A percentile compares a stretch with the other conserved stretches of the same genome.
Conservation (phyloP, 1,140 invertebrate species). For the Caenorhabditis brenneri region DNA sequence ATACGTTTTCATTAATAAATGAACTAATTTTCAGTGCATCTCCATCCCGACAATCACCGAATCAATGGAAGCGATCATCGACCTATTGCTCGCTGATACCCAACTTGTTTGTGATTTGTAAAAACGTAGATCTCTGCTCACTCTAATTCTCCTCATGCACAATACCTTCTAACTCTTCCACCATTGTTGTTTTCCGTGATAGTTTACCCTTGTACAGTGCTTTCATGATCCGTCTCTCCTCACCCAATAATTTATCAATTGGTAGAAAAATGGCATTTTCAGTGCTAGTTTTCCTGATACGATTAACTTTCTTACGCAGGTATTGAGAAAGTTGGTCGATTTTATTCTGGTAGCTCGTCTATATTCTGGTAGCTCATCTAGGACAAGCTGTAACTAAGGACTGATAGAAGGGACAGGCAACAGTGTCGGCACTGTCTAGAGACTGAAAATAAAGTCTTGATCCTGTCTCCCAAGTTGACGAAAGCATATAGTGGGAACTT, state of each 20-base stretch:
- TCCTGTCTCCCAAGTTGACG: no score
- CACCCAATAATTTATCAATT: neutral
- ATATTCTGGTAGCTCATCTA: no score
- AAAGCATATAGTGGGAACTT: no score
- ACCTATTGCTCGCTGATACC: no score
- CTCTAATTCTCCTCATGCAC: constrained; percentile 4
- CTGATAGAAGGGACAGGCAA: no score
- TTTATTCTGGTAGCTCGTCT: constrained; percentile 16
- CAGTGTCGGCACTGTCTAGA: no score
- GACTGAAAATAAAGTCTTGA: no score
- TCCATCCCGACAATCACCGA: no score
- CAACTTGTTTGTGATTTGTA: constrained; percentile 37
- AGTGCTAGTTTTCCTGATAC: neutral
- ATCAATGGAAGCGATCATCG: no score
- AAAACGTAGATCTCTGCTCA: neutral
- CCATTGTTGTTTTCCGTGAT: neutral
- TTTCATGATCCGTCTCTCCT: neutral
- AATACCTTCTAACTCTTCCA: neutral
- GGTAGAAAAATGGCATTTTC: neutral
- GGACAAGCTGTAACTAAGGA: no score
- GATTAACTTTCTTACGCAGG: neutral
- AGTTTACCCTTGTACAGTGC: constrained; percentile 18
- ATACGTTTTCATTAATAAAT: no score
- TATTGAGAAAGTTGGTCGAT: neutral
- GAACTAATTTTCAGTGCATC: no score